phyloP scores from a whole-genome alignment of 2,888 invertebrate species.

The Epinotia ramella region DNA sequence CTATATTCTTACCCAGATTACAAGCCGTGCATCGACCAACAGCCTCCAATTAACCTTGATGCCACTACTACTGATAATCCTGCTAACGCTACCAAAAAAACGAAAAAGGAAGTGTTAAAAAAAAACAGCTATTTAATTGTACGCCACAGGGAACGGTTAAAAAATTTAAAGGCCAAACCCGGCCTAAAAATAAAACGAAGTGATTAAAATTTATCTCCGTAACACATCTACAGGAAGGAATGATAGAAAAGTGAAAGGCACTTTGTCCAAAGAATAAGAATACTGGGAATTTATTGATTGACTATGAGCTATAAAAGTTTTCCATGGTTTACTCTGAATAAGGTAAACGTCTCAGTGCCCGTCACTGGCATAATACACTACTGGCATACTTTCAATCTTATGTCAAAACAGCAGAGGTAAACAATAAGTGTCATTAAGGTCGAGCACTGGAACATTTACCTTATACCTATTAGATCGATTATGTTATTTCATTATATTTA shows the following conservation, averaged over 20 bases:
- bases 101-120: not conserved
- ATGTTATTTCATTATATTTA: too few species aligned
- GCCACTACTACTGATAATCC: not conserved
- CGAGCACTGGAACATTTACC: too few species aligned
- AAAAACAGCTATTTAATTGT: not conserved
- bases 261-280: too few species aligned
- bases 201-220: not conserved
- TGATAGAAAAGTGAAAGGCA: not conserved
- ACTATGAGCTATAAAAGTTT: too few species aligned
- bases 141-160: not conserved
- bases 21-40: conserved; percentile 12
- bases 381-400: too few species aligned
- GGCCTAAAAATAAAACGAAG: not conserved
- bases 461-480: too few species aligned
- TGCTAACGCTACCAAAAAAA: not conserved
- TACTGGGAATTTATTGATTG: too few species aligned
- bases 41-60: not conserved
- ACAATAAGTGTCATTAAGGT: too few species aligned
- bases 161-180: not conserved
- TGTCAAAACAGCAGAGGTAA: too few species aligned
- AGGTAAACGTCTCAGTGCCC: too few species aligned
- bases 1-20: conserved; percentile 16
- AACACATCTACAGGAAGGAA: not conserved
- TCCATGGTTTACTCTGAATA: too few species aligned
- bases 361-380: too few species aligned